A percentile compares a stretch with the other conserved stretches of the same genome.
Conservation (phyloP, 1,140 invertebrate genomes). For the Lethrus apterus region DNA sequence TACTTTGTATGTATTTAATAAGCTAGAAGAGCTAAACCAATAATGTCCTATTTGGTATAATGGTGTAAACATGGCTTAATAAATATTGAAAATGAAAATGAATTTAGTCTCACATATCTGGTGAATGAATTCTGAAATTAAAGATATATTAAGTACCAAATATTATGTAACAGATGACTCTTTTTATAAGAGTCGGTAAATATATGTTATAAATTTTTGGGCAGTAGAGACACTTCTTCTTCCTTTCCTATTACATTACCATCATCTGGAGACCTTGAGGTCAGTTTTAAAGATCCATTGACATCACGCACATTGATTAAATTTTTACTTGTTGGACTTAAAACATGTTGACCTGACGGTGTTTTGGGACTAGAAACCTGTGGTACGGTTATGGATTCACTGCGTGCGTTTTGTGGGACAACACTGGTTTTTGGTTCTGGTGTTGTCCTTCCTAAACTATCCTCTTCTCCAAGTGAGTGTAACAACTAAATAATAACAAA, state of each 20-base stretch:
- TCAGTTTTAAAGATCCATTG: slow-evolving; percentile 29
- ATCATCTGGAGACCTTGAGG: slow-evolving; percentile 23
- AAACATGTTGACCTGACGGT: slow-evolving; percentile 24
- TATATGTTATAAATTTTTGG: slow-evolving; percentile 37
- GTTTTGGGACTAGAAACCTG: slow-evolving; percentile 27
- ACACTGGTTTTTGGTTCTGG: slow-evolving; percentile 9
- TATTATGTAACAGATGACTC: too few relatives aligned
- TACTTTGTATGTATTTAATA: too few relatives aligned
- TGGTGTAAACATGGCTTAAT: too few relatives aligned
- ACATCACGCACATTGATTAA: slow-evolving; percentile 18
- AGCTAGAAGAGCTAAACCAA: too few relatives aligned
- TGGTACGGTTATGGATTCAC: neutral
- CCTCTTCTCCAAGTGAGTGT: slow-evolving; percentile 55
- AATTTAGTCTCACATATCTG: too few relatives aligned
- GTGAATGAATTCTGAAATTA: too few relatives aligned
- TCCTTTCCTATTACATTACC: slow-evolving; percentile 26
- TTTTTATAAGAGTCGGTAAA: slow-evolving; percentile 1
- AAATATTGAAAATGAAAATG: too few relatives aligned
- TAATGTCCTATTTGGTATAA: too few relatives aligned
- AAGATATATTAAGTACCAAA: too few relatives aligned
- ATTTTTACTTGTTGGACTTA: slow-evolving; percentile 17
- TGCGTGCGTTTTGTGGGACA: neutral
- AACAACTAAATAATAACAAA: slow-evolving; percentile 48
- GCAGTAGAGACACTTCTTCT: slow-evolving; percentile 32
- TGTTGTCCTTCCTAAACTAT: slow-evolving; percentile 19